Base-by-base conservation (phyloP, 2,113 vertebrate species). In the Bagarius yarrelli region DNA sequence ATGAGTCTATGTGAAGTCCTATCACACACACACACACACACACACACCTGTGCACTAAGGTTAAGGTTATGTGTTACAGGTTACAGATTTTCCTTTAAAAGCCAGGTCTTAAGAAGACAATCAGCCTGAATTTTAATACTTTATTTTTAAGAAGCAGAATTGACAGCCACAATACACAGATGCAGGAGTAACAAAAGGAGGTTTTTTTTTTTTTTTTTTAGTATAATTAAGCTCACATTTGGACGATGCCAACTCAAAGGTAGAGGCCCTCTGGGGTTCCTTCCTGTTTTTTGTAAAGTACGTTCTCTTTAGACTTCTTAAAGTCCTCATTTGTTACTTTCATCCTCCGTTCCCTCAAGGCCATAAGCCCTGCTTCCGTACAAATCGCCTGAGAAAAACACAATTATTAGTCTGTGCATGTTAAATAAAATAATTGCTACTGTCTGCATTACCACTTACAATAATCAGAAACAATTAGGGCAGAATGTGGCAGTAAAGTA, bases 261-360 rank as follows among this genome's bases (percentile, higher is more conserved):
- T 93, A 93, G 0, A 99, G 93, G 34, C 98, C 98, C 87, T 99
- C 97, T 0, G 97, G 98, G 14, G 98, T 99, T 76, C 97, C 97
- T 90, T 99, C 97, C 85, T 99, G 98, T 85, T 99, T 99, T 90
- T 99, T 99, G 85, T 99, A 99, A 53, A 99, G 94, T 85, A 99
- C 96, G 0, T 99, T 99, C 80, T 99, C 98, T 91, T 99, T 99
- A 4, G 98, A 99, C 87, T 99, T 99, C 77, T 99, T 99, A 91
- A 98, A 99, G 87, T 99, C 98, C 91, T 99, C 98, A n/a, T 99
- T 98, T 83, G 98, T 99, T 70, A 99, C 97, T 93, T 99, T 99
- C 98, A 99, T 99, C 23, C 98, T 92, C 5, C 97, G 92, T 85
- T 99, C 98, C 59, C 97, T 89, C 79, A 99, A 79, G 53, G 98